Conservation (phyloP, 2,888 invertebrate species). For the Lepeophtheirus nordmannii region DNA sequence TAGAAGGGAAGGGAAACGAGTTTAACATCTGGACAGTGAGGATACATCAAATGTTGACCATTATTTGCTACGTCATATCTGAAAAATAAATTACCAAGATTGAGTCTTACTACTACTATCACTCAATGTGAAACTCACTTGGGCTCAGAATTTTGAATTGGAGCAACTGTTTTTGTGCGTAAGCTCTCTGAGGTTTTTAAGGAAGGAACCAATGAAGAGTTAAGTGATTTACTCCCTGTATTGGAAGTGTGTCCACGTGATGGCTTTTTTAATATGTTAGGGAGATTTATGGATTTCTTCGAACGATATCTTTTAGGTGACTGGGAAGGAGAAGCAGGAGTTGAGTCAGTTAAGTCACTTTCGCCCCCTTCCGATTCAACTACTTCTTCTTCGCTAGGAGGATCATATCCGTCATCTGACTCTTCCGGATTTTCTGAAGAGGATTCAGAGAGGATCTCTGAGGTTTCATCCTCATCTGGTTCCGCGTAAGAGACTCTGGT, state of each 20-base stretch:
- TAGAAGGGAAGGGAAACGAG: conserved; percentile 82
- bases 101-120: background rate
- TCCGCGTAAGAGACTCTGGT: background rate
- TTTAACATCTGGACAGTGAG: conserved; percentile 82
- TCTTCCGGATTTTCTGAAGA: background rate
- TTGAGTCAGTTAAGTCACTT: background rate
- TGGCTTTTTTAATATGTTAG: too few relatives aligned
- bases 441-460: background rate
- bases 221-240: too few relatives aligned
- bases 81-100: background rate
- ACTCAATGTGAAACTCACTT: background rate
- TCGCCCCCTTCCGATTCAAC: background rate
- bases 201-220: background rate
- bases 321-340: background rate
- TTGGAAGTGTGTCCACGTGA: too few relatives aligned
- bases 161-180: background rate
- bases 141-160: background rate
- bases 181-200: background rate
- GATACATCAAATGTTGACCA: conserved; percentile 33
- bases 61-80: background rate
- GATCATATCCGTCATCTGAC: background rate
- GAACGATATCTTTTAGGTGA: background rate
- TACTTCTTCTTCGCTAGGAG: background rate
- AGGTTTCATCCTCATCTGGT: background rate
- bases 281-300: too few relatives aligned